Evolutionary conservation across 2,797 vertebrate genomes (phyloP), one percentile per base, ranked within the genome.

Genomic region (Gymnothorax javanicus): DNA sequence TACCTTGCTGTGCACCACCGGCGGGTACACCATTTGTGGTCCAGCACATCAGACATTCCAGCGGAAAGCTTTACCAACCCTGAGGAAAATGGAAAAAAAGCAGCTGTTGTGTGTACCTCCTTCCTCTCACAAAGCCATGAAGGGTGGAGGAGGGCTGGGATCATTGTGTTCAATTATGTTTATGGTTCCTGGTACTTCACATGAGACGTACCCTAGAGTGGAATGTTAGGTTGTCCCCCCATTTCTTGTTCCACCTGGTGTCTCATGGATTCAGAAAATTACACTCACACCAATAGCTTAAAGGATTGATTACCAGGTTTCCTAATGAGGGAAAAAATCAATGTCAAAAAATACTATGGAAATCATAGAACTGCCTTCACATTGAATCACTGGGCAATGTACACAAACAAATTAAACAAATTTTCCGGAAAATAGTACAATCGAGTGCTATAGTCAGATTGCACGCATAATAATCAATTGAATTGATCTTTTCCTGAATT

Each of bases 131-230:
- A 15, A 62, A 62, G 60, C 2, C 60, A 15, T 23, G 13, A 62
- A 4, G 67, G 13, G 23, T 3, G 67, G 23, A 23, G 27, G 13
- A 62, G 60, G 60, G 60, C 60, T 62, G 1, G 60, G 13, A 62
- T 62, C 60, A 62, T 2, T 5, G 54, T 56, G 20, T 81, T 81
- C 56, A 54, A 54, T 81, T 81, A 81, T 81, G 77, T 54, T 81
- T 81, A 81, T 81, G 77, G 77, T 13, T 15, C 7, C 73, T 77
- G 73, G 73, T 77, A 20, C 33, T 77, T 77, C 17, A 77, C 43
- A 77, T 27, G 33, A 33, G 69, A 43, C 15, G 33, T 33, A 50
- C 52, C 77, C 77, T n/a, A 4, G 52, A 54, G 52, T 56, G 77
- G 77, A 81, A 81, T 81, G 52, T 8, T 56, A 2, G 77, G 52